Evolutionary conservation across 2,888 invertebrate species (phyloP).

Genomic region (Conistra vaccinii): DNA sequence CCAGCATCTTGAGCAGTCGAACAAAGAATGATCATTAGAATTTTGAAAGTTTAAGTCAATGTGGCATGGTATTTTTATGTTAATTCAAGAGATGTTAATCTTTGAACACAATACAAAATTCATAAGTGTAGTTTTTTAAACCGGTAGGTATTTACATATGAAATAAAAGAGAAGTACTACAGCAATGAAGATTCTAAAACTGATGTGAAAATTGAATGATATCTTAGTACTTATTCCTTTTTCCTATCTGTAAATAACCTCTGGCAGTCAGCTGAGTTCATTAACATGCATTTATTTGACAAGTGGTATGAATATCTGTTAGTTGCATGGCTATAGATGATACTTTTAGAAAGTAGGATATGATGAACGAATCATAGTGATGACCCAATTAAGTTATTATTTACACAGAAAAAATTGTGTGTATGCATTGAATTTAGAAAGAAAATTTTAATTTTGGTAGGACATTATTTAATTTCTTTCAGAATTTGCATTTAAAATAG

Average conservation of each 20-base stretch:
- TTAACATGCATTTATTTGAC: background rate
- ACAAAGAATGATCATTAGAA: slow-evolving; percentile 51
- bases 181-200: background rate
- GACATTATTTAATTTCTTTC: background rate
- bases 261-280: background rate
- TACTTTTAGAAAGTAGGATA: background rate
- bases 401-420: background rate
- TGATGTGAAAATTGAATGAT: background rate
- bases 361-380: slow-evolving; percentile 14
- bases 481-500: background rate
- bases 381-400: slow-evolving; percentile 9
- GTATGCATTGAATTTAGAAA: background rate
- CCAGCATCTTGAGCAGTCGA: slow-evolving; percentile 81
- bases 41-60: slow-evolving; percentile 19
- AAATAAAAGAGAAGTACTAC: background rate
- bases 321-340: background rate
- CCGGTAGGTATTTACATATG: slow-evolving; percentile 31
- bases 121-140: background rate
- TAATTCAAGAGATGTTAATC: slow-evolving; percentile 55
- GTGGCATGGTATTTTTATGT: slow-evolving; percentile 52
- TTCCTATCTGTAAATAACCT: background rate
- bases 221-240: background rate
- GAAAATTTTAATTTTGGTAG: slow-evolving; percentile 6
- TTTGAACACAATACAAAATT: slow-evolving; percentile 31
- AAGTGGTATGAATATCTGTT: background rate